phyloP scores from a whole-genome alignment of 1,140 invertebrate species.

The Adelges cooleyi region DNA sequence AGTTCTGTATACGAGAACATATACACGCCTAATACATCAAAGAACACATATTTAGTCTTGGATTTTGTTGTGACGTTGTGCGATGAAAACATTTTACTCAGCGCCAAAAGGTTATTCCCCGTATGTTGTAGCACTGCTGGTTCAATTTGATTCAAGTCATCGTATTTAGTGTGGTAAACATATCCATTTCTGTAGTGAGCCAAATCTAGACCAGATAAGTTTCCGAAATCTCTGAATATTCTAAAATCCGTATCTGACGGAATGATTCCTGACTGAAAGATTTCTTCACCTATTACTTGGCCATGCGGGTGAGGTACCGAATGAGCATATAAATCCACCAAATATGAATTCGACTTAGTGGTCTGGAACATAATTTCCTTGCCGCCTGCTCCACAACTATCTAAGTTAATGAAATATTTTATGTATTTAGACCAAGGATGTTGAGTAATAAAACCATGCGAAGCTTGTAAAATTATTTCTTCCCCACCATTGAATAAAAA shows the following conservation, averaged over 20 bases:
- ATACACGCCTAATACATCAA: not conserved
- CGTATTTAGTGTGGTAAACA: slow-evolving; percentile 66
- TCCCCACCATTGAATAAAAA: slow-evolving; percentile 74
- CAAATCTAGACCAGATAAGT: slow-evolving; percentile 56
- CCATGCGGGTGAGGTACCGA: slow-evolving; percentile 51
- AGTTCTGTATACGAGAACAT: slow-evolving; percentile 10
- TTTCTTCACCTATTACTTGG: slow-evolving; percentile 56
- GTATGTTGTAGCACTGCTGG: slow-evolving; percentile 5
- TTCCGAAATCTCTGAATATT: slow-evolving; percentile 57
- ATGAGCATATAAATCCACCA: slow-evolving; percentile 46
- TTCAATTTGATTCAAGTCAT: slow-evolving; percentile 35
- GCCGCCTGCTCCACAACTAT: slow-evolving; percentile 63
- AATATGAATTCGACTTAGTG: slow-evolving; percentile 47
- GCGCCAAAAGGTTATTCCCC: not conserved
- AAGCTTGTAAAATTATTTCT: slow-evolving; percentile 51
- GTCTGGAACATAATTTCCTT: slow-evolving; percentile 64
- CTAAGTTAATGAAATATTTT: slow-evolving; percentile 60
- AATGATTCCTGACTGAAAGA: slow-evolving; percentile 60
- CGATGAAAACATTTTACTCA: not conserved
- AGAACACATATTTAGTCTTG: slow-evolving; percentile 6
- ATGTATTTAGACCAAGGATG: slow-evolving; percentile 59
- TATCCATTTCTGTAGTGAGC: slow-evolving; percentile 62
- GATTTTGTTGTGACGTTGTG: not conserved
- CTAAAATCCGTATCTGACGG: slow-evolving; percentile 70
- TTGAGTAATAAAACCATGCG: slow-evolving; percentile 65